phyloP scores from a whole-genome alignment of 1,140 invertebrate species.

The Paraescarpia echinospica region DNA sequence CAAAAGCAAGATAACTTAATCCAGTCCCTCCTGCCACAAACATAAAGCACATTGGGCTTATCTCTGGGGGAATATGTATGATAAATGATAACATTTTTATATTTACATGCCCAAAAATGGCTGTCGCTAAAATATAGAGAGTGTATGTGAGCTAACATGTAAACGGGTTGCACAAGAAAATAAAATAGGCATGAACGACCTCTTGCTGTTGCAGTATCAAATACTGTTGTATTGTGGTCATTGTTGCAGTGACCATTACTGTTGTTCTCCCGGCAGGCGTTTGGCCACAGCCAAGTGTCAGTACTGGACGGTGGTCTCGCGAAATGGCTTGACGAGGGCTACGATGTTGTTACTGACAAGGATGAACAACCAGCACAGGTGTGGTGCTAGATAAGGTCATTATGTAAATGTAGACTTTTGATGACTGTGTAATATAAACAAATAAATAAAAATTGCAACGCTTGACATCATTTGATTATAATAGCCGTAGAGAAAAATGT shows the following conservation, averaged over 20 bases:
- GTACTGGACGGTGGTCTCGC: slow-evolving; percentile 16
- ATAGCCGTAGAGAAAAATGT: too few species aligned
- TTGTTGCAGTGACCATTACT: not conserved
- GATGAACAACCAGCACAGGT: not conserved
- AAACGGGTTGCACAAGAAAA: not conserved
- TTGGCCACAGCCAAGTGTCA: slow-evolving; percentile 19
- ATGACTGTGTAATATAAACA: too few species aligned
- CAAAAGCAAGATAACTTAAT: not conserved
- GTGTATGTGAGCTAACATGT: not conserved
- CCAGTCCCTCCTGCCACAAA: not conserved
- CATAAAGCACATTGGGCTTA: not conserved
- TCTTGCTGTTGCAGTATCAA: not conserved
- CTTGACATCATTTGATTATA: too few species aligned
- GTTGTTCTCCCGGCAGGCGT: not conserved
- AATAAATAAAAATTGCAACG: too few species aligned
- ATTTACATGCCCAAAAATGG: not conserved
- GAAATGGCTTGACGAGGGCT: not conserved
- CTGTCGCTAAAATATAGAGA: not conserved
- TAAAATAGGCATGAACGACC: too few species aligned
- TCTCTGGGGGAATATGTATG: not conserved
- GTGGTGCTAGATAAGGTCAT: not conserved
- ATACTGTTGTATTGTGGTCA: not conserved
- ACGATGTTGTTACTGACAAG: slow-evolving; percentile 3
- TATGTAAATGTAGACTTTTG: too few species aligned
- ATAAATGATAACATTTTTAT: not conserved